Evolutionary conservation across 2,797 vertebrate species (phyloP).

Genomic region (Pipistrellus pipistrellus): DNA sequence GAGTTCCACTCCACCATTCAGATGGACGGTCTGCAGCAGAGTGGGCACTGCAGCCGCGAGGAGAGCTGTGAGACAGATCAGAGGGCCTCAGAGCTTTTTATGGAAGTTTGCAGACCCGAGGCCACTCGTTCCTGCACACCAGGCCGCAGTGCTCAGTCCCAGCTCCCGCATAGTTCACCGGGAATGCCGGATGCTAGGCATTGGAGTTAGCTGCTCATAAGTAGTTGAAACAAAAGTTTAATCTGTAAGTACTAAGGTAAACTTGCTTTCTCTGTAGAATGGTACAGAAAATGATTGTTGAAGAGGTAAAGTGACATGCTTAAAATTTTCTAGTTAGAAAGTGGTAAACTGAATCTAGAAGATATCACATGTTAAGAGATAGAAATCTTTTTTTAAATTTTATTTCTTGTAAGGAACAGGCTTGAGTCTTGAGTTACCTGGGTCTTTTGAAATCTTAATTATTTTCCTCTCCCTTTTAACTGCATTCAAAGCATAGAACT

Average conservation of each 20-base stretch:
- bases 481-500: constrained; percentile 42
- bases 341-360: too few species aligned
- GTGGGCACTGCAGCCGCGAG: too few species aligned
- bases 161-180: constrained; percentile 27
- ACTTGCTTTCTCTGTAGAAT: constrained; percentile 27
- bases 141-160: background rate
- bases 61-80: background rate
- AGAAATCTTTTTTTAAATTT: constrained; percentile 4
- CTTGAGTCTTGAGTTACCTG: background rate
- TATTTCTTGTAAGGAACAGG: constrained; percentile 18
- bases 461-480: background rate
- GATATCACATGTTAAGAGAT: background rate
- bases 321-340: constrained; percentile 50
- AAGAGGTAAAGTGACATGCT: constrained; percentile 32
- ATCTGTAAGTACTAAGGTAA: constrained; percentile 21
- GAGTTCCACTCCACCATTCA: too few species aligned
- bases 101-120: background rate
- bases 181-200: background rate
- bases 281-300: constrained; percentile 55
- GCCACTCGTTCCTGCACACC: background rate
- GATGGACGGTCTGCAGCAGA: too few species aligned
- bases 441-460: constrained; percentile 53
- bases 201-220: constrained; percentile 51
- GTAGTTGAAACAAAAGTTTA: constrained; percentile 50
- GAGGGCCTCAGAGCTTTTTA: constrained; percentile 5